Percentiles rank a stretch among this genome's conserved stretches.
Evolutionary conservation across 2,888 invertebrate species (phyloP).

Genomic region (Euplexia lucipara): DNA sequence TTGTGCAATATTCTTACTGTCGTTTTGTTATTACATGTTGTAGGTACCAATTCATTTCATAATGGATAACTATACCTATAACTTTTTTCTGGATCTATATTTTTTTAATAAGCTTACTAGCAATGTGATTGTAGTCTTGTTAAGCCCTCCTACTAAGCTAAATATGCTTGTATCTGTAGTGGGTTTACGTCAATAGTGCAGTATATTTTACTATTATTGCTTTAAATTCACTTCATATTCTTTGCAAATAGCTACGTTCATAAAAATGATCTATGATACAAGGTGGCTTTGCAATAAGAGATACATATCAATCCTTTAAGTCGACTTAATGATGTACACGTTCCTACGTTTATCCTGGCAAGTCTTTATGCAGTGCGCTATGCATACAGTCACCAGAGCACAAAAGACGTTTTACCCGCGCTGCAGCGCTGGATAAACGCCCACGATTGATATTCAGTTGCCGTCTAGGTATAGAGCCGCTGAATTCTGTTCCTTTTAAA

Average conservation of each 20-base stretch:
- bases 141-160: no score
- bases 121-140: no score
- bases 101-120: no score
- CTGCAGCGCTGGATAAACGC: conserved; percentile 32
- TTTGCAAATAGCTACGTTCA: background rate
- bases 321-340: conserved; percentile 43
- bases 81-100: no score
- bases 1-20: no score
- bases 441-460: conserved; percentile 44
- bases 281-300: conserved; percentile 11
- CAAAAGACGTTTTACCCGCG: conserved; percentile 35
- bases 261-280: background rate
- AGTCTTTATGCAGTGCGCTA: conserved; percentile 37
- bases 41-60: no score
- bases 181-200: no score
- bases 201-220: no score
- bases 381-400: conserved; percentile 33
- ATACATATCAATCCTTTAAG: conserved; percentile 23
- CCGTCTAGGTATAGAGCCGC: conserved; percentile 22
- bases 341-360: conserved; percentile 22
- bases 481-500: conserved; percentile 20
- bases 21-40: no score
- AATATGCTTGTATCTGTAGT: no score
- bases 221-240: background rate
- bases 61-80: no score